Conservation (phyloP, 2,888 invertebrate genomes). For the Eucera pruinosa region DNA sequence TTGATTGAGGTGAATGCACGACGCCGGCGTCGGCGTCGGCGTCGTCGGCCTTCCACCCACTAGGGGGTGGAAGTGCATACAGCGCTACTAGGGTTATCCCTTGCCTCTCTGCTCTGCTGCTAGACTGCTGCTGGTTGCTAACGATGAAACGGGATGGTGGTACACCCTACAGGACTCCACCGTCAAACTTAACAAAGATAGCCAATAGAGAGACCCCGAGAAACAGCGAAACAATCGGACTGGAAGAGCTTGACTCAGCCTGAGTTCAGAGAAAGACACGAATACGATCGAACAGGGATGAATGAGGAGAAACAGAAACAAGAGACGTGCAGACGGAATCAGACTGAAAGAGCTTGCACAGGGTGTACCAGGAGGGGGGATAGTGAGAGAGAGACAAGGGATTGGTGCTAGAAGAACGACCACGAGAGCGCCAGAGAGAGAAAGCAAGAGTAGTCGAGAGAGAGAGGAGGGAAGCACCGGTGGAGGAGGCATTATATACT, state of each 20-base stretch:
- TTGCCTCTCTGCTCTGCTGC: neutral
- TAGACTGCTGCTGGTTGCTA: neutral
- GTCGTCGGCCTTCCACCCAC: conserved; percentile 60
- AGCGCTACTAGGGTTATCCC: conserved; percentile 26
- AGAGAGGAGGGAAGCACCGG: conserved; percentile 61
- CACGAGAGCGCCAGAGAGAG: conserved; percentile 22
- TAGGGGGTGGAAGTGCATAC: conserved; percentile 66
- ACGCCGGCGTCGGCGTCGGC: conserved; percentile 69
- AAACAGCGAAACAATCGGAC: conserved; percentile 2
- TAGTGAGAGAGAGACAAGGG: conserved; percentile 28
- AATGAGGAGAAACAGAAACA: conserved; percentile 16
- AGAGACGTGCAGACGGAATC: conserved; percentile 39
- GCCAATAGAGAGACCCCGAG: neutral
- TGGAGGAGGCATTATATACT: conserved; percentile 79
- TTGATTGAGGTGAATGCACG: conserved; percentile 82
- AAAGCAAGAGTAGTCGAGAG: conserved; percentile 33
- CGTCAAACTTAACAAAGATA: neutral
- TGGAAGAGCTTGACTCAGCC: conserved; percentile 10
- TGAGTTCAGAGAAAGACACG: too few relatives aligned
- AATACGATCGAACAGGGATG: neutral
- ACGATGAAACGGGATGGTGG: conserved; percentile 21
- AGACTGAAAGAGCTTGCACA: conserved; percentile 42
- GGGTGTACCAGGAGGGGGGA: conserved; percentile 16
- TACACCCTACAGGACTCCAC: conserved; percentile 29
- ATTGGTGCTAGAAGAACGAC: conserved; percentile 18